These are phyloP conservation scores for Amphipoea oculea DNA, from an alignment of 2,888 invertebrate species.

Conservation along the genomic window DNA sequence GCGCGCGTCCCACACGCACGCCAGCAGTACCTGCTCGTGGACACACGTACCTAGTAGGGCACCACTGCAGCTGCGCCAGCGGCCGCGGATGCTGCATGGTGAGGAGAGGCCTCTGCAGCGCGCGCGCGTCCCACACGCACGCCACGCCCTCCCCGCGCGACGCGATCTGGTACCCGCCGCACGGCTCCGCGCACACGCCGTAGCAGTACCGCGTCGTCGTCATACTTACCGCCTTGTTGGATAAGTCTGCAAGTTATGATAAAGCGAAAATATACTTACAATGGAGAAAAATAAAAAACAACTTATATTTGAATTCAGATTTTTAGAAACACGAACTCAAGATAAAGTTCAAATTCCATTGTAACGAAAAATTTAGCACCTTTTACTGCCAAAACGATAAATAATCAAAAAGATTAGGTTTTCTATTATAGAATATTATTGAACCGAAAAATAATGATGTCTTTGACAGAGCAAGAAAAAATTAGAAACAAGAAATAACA, in stretches of 20 bases:
- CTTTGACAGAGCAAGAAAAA: neutral
- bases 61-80: conserved; percentile 95
- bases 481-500: neutral
- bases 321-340: neutral
- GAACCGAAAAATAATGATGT: neutral
- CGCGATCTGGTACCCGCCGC: conserved; percentile 94
- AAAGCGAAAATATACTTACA: neutral
- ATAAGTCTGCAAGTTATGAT: conserved; percentile 89
- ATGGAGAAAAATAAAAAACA: neutral
- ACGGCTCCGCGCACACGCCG: conserved; percentile 95
- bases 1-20: too few relatives aligned
- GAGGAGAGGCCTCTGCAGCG: conserved; percentile 95
- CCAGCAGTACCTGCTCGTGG: too few relatives aligned
- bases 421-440: neutral
- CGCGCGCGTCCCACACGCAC: conserved; percentile 96
- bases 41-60: conserved; percentile 91
- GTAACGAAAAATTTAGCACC: neutral
- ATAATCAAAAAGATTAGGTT: neutral
- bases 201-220: conserved; percentile 95
- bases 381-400: too few relatives aligned
- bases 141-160: conserved; percentile 95
- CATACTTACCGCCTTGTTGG: conserved; percentile 92
- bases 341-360: neutral
- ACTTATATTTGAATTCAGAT: neutral
- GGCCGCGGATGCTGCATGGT: conserved; percentile 92